Base-by-base conservation (phyloP, 2,797 vertebrate genomes). In the Pangasius larnaudii region DNA sequence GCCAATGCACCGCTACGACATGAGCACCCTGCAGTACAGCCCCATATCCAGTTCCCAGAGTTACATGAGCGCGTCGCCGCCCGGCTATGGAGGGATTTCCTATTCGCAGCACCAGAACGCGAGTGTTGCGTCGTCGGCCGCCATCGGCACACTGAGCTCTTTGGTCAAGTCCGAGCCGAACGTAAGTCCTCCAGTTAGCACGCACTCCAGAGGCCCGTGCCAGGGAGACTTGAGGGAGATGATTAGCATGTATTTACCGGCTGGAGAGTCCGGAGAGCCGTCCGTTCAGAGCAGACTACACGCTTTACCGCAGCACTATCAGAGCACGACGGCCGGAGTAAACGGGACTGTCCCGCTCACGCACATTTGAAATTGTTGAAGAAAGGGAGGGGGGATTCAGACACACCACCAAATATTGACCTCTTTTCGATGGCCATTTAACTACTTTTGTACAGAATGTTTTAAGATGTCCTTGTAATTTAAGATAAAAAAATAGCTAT, bases 181-280 rank as follows among this genome's bases (percentile, higher is more conserved):
- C 92, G 97, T 97, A 82, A 98, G 98, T 93, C 98, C 98, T 0
- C 98, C 97, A 5, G 97, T 97, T 24, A 95, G 96, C 84, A 93
- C 96, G 30, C 96, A 97, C 94, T 93, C 97, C 91, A 95, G 97
- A 91, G 89, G 97, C 79, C 96, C 97, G 22, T 99, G 98, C 92
- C 96, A 98, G 78, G 98, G 98, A 93, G 98, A 99, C 95, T 96
- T 99, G 94, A 96, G 98, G 92, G 98, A 99, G 94, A 99, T 99
- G 98, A 99, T 99, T 95, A 99, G 98, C 95, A 98, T 99, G 96
- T 96, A 96, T 85, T 94, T 97, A 93, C 98, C 98, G 11, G 94
- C 94, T 63, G 95, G 96, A 22, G 98, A 98, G 92, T 96, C 95
- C 65, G 97, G 95, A 56, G 97, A 97, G 92, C 94, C 97, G 85